Evolutionary conservation across 2,888 invertebrate genomes (phyloP), one percentile per base, ranked within the genome.

Genomic region (Xestia xanthographa): DNA sequence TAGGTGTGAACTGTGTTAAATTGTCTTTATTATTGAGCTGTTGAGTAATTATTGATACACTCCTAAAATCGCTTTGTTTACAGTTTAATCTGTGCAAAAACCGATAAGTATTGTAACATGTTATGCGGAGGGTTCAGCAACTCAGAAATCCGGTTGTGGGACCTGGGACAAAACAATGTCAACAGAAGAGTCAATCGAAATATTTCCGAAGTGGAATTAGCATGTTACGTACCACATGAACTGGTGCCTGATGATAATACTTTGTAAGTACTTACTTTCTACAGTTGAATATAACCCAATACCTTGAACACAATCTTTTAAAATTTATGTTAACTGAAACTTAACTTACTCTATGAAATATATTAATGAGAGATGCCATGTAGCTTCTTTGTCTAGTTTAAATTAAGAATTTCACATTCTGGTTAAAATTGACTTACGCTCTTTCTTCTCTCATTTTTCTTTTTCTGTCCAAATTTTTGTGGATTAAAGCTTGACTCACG

Each of bases 121-220:
- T 91, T 98, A 80, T 97, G 97, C 66, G 97, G 97, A 62, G 98
- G 98, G 41, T 98, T 98, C 90, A 97, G 97, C 83, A 97, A 98
- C 89, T 97, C 98, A 0, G 97, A 97, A 88, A 97, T 98, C 77
- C 96, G 97, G 85, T 91, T 98, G 34, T 98, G 98, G 97, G 97
- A 97, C 82, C 96, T 97, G 50, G 97, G 97, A 14, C 95, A 96
- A 80, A 96, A 95, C 77, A 94, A 95, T 88, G 89, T 95, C 3
- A 95, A 94, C 84, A 89, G 93, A 68, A 92, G 91, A 85, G 88
- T 95, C 2, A 96, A 95, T 83, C 89, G 92, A 53, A 96, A 97
- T 85, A 94, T 97, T 74, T 96, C 97, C 1, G 95, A 96, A 88
- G 90, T 97, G 65, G 95, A 96, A 84, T 90, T 97, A 53, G 96